Evolutionary conservation across 1,140 invertebrate species (phyloP).

Genomic region (Drosophila paulistorum): DNA sequence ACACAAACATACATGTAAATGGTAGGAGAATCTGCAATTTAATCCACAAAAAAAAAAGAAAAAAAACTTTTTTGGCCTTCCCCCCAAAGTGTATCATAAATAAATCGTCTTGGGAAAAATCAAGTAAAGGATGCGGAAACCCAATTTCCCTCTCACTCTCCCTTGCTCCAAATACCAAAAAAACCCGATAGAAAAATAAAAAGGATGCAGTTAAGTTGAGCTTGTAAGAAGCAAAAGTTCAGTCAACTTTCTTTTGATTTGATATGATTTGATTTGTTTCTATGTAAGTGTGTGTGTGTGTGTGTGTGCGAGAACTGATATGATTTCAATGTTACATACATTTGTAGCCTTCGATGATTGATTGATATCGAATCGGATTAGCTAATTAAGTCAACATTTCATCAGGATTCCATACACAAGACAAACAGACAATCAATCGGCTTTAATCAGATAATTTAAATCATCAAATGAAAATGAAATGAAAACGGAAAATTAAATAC

Average conservation of each 20-base stretch:
- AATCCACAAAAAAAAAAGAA: constrained; percentile 2
- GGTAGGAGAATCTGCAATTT: constrained; percentile 7
- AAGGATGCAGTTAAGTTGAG: constrained; percentile 2
- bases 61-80: background rate
- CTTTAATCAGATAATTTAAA: constrained; percentile 12
- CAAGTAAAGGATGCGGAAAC: constrained; percentile 4
- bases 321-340: background rate
- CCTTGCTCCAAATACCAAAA: too few species aligned
- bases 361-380: constrained; percentile 6
- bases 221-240: background rate
- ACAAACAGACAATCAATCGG: background rate
- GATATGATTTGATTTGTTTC: constrained; percentile 2
- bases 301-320: background rate
- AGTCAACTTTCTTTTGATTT: constrained; percentile 9
- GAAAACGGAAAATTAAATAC: background rate
- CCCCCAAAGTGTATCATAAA: background rate
- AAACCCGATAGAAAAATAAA: background rate
- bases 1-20: background rate
- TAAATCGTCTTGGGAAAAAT: constrained; percentile 11
- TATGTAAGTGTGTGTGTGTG: too few species aligned
- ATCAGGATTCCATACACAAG: background rate
- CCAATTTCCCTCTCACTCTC: background rate
- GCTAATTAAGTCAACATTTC: constrained; percentile 1
- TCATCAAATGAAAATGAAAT: constrained; percentile 11
- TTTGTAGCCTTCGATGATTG: background rate